Evolutionary conservation across 2,797 vertebrate genomes (phyloP).

Genomic region (Pogonophryne albipinna): DNA sequence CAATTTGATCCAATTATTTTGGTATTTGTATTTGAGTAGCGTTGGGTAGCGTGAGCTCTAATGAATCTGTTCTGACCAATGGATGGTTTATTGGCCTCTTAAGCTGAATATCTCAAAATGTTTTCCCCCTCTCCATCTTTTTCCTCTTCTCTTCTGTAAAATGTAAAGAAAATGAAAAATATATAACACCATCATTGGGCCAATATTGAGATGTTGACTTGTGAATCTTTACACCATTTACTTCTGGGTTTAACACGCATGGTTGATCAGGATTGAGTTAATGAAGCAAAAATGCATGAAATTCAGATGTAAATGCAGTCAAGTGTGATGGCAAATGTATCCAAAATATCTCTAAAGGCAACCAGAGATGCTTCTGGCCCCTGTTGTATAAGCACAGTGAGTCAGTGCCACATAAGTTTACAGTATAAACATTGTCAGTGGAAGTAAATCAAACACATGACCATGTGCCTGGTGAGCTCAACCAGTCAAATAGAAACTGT

Average conservation of each 20-base stretch:
- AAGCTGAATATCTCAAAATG: neutral
- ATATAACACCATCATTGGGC: slow-evolving; percentile 8
- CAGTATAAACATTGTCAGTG: neutral
- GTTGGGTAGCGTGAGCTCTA: slow-evolving; percentile 21
- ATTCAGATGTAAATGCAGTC: slow-evolving; percentile 22
- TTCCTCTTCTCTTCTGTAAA: neutral
- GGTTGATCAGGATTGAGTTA: neutral
- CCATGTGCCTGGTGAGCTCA: neutral
- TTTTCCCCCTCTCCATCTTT: neutral
- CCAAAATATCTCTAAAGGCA: slow-evolving; percentile 25
- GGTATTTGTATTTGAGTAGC: slow-evolving; percentile 1
- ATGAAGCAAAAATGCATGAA: slow-evolving; percentile 16
- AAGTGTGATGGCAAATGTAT: slow-evolving; percentile 28
- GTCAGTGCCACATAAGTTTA: neutral
- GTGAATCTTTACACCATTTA: slow-evolving; percentile 1
- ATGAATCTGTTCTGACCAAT: slow-evolving; percentile 47
- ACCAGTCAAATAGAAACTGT: neutral
- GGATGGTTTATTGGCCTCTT: slow-evolving; percentile 34
- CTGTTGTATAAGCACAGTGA: neutral
- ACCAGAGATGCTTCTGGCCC: slow-evolving; percentile 31
- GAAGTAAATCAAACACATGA: neutral
- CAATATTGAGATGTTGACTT: slow-evolving; percentile 7
- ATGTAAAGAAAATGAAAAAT: slow-evolving; percentile 7
- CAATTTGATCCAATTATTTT: neutral
- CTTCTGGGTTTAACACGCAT: neutral